These are phyloP conservation scores for Galbula dea DNA, from an alignment of 2,113 vertebrate genomes.

Conservation along the genomic window DNA sequence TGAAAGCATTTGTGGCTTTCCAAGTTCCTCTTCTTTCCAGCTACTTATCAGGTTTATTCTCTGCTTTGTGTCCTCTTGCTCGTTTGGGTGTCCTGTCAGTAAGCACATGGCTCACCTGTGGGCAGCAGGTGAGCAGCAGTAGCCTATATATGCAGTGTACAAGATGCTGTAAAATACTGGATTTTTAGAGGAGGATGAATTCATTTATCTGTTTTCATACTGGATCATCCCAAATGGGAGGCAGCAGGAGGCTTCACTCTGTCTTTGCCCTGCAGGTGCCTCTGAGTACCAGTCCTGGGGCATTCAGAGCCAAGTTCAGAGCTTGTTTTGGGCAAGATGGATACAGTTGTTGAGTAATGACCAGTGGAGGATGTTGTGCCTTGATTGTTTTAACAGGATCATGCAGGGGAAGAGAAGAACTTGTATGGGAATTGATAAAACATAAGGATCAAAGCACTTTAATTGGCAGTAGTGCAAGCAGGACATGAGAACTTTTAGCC, in stretches of 20 bases:
- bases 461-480: not conserved
- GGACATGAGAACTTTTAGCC: not conserved
- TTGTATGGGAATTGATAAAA: not conserved
- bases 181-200: not conserved
- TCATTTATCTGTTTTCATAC: not conserved
- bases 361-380: not conserved
- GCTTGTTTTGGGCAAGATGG: not conserved
- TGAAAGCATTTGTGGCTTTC: not conserved
- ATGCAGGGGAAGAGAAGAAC: not conserved
- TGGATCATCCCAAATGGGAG: not conserved
- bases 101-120: rapidly evolving
- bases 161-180: not conserved
- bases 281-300: not conserved
- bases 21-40: not conserved
- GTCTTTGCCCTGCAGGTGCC: not conserved
- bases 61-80: not conserved
- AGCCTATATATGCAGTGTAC: not conserved
- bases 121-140: not conserved
- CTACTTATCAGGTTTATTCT: not conserved
- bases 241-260: not conserved
- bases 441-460: not conserved
- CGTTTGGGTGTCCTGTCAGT: not conserved
- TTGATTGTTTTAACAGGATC: not conserved
- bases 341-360: not conserved
- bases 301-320: not conserved